A percentile compares a stretch with the other conserved stretches of the same genome.
phyloP scores from a whole-genome alignment of 1,140 invertebrate genomes.

The Apis dorsata region DNA sequence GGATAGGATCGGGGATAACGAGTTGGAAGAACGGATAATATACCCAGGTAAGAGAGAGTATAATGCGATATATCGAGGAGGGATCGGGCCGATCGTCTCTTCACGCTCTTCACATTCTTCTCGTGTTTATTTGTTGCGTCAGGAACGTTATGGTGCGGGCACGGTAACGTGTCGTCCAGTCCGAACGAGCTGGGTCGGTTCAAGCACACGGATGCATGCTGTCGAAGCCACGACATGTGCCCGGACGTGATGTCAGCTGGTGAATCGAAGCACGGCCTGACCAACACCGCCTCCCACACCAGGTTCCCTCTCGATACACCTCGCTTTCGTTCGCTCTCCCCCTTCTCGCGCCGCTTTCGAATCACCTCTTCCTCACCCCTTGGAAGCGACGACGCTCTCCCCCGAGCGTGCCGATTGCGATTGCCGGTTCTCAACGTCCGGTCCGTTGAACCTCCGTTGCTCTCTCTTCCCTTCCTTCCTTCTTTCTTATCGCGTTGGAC shows the following conservation, averaged over 20 bases:
- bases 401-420: no score
- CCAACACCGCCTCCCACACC: slow-evolving; percentile 83
- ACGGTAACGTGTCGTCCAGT: slow-evolving; percentile 85
- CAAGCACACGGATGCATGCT: slow-evolving; percentile 86
- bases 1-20: not conserved
- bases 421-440: no score
- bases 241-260: slow-evolving; percentile 82
- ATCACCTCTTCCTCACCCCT: not conserved
- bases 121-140: not conserved
- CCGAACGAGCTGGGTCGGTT: slow-evolving; percentile 85
- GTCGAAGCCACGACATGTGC: slow-evolving; percentile 88
- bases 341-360: no score
- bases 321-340: not conserved
- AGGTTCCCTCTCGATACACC: slow-evolving; percentile 69
- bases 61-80: not conserved
- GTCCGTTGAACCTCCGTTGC: no score
- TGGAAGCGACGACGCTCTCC: not conserved
- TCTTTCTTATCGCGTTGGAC: no score
- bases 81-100: not conserved
- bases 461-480: no score
- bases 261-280: slow-evolving; percentile 82
- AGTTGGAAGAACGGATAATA: slow-evolving; percentile 31
- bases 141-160: slow-evolving; percentile 87
- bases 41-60: slow-evolving; percentile 51
- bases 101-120: not conserved